These are phyloP conservation scores for Stenodema calcarata DNA, from an alignment of 2,888 invertebrate genomes.

Conservation along the genomic window DNA sequence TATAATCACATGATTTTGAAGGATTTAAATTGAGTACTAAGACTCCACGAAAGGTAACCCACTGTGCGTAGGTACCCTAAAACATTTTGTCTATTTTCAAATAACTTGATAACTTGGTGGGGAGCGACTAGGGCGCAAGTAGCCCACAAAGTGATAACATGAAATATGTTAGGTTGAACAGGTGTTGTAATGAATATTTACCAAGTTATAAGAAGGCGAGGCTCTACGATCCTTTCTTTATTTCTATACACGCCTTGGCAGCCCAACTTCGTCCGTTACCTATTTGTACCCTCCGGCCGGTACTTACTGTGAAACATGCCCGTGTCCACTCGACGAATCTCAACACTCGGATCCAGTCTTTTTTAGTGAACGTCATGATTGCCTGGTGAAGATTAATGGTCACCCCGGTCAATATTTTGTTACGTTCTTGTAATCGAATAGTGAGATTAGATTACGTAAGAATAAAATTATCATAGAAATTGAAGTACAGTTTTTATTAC, in stretches of 20 bases:
- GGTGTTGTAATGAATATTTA: neutral
- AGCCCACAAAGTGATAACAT: neutral
- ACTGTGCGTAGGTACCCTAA: neutral
- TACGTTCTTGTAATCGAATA: neutral
- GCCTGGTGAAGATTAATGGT: neutral
- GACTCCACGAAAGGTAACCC: neutral
- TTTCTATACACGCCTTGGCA: neutral
- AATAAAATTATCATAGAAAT: no score
- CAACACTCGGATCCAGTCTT: neutral
- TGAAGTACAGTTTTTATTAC: no score
- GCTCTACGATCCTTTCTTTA: neutral
- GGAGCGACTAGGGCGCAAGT: neutral
- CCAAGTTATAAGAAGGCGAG: neutral
- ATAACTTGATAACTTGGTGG: neutral
- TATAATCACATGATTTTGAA: neutral
- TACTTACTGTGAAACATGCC: neutral
- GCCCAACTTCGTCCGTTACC: neutral
- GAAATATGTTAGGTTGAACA: neutral
- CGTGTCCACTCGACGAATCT: neutral
- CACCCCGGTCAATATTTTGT: neutral
- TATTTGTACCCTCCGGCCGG: neutral
- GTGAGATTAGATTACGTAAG: neutral
- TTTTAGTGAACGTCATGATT: neutral
- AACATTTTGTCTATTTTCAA: neutral
- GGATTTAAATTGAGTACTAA: neutral